A percentile compares a stretch with the other conserved stretches of the same genome.
These are phyloP conservation scores for Galemys pyrenaicus DNA, from an alignment of 2,113 vertebrate genomes.

Conservation along the genomic window DNA sequence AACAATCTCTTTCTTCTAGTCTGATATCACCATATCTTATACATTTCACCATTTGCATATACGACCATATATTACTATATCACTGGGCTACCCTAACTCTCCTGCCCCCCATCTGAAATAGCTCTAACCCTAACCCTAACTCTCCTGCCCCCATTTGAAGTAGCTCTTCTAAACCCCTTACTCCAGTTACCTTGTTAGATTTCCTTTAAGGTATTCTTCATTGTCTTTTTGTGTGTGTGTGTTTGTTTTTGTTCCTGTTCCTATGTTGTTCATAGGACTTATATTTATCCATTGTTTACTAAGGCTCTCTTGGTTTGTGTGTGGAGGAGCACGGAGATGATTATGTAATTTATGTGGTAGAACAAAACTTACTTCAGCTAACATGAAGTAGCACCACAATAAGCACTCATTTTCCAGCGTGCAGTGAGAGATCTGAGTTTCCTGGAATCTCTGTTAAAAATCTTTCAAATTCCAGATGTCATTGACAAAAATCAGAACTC, in stretches of 20 bases:
- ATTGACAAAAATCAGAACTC: background rate
- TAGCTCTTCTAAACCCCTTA: background rate
- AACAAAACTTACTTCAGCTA: background rate
- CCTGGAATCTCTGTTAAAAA: background rate
- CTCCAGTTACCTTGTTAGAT: background rate
- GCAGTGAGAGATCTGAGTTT: background rate
- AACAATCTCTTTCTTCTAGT: background rate
- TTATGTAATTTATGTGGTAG: background rate
- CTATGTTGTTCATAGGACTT: background rate
- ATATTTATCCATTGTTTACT: background rate
- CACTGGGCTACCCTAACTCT: background rate
- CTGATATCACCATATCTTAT: background rate
- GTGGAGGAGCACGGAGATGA: background rate
- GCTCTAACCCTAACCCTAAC: background rate
- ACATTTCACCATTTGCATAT: background rate
- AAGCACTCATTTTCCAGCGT: background rate
- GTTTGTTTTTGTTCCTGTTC: too few species aligned
- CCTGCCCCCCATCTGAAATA: background rate
- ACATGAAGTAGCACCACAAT: background rate
- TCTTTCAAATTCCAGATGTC: background rate
- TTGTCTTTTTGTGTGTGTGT: background rate
- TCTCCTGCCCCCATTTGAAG: background rate
- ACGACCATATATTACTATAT: accelerated
- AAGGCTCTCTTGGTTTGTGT: background rate
- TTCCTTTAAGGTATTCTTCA: background rate